Base-by-base conservation (phyloP, 2,797 vertebrate species). In the Spondyliosoma cantharus region DNA sequence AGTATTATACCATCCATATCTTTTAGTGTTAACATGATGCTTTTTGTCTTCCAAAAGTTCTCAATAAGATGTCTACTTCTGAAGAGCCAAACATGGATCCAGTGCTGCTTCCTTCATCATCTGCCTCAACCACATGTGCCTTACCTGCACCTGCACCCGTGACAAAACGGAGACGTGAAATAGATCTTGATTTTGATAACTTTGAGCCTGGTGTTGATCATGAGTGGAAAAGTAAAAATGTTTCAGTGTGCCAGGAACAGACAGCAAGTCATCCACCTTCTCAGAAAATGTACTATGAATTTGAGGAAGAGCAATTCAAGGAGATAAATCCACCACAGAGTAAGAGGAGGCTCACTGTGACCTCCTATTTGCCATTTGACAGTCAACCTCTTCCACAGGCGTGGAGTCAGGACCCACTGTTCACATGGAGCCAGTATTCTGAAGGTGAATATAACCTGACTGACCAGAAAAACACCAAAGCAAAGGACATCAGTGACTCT, bases 21-120 rank as follows among this genome's bases (percentile, higher is more conserved):
- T 63, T 63, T 19, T 45, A 76, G 12, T 72, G 17, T 73, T 80
- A 71, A 84, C 46, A 25, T 62, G 15, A 17, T 66, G 11, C 12
- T 49, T 43, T 74, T 42, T 1, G 50, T 79, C 7, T 75, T 7
- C n/a, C n/a, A 53, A 74, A 80, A 94, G 93, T 88, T 77, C 70
- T 90, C 17, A 86, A 90, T 11, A 88, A 92, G 78, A 89, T 73
- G 68, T 86, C 80, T 29, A 57, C 68, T 3, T 83, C 89, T 85
- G 88, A 86, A 58, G 63, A 4, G 32, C 53, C 70, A 74, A 80
- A 58, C 32, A 43, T 48, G 46, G 50, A 81, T 74, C 56, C 69
- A 49, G 71, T 22, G 17, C 50, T 49, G 48, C 22, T 17, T 22
- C 70, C 37, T 24, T 59, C 56, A 49, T 71, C 61, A 62, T 80